Conservation (phyloP, 2,888 invertebrate species). For the Anthophora plumipes region DNA sequence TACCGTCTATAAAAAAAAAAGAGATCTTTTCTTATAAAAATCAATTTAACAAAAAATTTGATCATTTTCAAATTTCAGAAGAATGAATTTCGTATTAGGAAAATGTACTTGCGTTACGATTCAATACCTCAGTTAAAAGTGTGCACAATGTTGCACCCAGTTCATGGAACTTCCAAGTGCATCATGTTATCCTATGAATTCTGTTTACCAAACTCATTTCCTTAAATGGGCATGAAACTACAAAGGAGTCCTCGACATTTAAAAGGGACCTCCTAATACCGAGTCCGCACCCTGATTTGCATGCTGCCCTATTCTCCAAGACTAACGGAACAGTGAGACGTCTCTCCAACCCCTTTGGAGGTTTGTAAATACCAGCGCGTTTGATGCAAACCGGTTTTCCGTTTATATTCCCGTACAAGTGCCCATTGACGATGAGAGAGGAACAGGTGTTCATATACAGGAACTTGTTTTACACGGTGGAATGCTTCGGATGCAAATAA, state of each 20-base stretch:
- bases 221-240: slow-evolving; percentile 65
- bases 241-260: slow-evolving; percentile 16
- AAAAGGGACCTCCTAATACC: not conserved
- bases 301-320: slow-evolving; percentile 67
- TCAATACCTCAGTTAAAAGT: not conserved
- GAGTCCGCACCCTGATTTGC: slow-evolving; percentile 1
- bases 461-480: slow-evolving; percentile 45
- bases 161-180: slow-evolving; percentile 25
- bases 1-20: too few species aligned
- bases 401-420: slow-evolving; percentile 15
- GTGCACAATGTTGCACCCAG: not conserved
- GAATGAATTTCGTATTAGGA: too few species aligned
- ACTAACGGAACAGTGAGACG: slow-evolving; percentile 72
- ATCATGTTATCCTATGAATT: slow-evolving; percentile 61
- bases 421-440: not conserved
- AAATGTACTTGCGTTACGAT: too few species aligned
- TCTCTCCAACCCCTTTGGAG: slow-evolving; percentile 66
- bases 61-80: too few species aligned
- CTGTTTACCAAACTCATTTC: slow-evolving; percentile 74
- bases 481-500: not conserved
- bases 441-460: slow-evolving; percentile 39
- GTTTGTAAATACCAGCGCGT: not conserved
- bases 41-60: too few species aligned
- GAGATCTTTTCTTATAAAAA: too few species aligned
- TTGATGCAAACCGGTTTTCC: slow-evolving; percentile 41